Conservation (phyloP, 2,888 invertebrate genomes). For the Iselma pallidipennis region DNA sequence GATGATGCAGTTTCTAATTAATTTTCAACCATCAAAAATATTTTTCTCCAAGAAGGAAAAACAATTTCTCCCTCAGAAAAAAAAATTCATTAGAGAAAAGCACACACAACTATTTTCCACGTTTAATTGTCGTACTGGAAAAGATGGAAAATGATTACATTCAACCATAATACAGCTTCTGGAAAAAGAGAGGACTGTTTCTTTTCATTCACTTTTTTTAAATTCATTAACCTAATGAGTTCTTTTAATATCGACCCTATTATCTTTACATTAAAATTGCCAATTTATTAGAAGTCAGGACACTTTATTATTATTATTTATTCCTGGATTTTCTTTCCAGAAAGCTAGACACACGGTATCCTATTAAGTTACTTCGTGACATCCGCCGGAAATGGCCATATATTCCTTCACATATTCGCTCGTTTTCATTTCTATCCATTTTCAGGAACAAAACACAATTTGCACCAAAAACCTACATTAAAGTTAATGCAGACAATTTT, state of each 20-base stretch:
- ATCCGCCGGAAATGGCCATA: conserved; percentile 41
- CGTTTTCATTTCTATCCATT: conserved; percentile 29
- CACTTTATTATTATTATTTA: background rate
- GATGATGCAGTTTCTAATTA: background rate
- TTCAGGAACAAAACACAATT: conserved; percentile 28
- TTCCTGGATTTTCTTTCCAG: too few species aligned
- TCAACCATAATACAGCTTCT: conserved; percentile 8
- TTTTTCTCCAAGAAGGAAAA: too few species aligned
- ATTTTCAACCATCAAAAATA: background rate
- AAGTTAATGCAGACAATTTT: conserved; percentile 37
- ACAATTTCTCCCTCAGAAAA: background rate
- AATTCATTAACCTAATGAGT: conserved; percentile 34
- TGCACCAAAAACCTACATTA: conserved; percentile 29
- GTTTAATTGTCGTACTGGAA: background rate
- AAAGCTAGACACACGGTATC: conserved; percentile 19
- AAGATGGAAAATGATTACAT: conserved; percentile 2
- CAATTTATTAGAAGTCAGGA: too few species aligned
- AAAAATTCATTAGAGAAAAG: background rate
- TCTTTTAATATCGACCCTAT: background rate
- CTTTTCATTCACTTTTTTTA: conserved; percentile 16
- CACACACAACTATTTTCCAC: background rate
- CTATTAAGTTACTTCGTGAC: conserved; percentile 37
- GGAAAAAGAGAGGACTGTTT: conserved; percentile 2
- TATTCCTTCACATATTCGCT: conserved; percentile 34
- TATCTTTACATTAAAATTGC: too few species aligned